These are phyloP conservation scores for Hemitrygon akajei DNA, from an alignment of 2,797 vertebrate species.

Conservation along the genomic window DNA sequence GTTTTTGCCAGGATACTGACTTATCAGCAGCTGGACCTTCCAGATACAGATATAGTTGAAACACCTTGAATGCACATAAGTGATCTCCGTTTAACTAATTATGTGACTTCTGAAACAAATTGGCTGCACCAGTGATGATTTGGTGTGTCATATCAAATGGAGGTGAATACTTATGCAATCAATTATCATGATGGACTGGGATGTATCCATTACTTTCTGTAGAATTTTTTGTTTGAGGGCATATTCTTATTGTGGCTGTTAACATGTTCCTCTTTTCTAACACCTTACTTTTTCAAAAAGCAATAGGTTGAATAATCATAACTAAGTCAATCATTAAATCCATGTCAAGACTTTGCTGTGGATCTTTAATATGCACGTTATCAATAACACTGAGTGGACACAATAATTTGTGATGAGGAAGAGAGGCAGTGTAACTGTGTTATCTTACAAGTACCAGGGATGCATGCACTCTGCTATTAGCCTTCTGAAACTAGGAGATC, in stretches of 20 bases:
- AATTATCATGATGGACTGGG: too few relatives aligned
- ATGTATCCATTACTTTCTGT: too few relatives aligned
- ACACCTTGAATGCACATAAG: too few relatives aligned
- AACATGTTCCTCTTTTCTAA: neutral
- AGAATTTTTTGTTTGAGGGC: too few relatives aligned
- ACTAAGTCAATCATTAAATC: neutral
- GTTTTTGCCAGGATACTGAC: too few relatives aligned
- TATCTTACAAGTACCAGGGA: neutral
- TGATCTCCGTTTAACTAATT: too few relatives aligned
- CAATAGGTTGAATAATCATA: neutral
- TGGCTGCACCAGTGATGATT: too few relatives aligned
- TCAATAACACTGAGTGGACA: neutral
- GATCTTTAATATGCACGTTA: neutral
- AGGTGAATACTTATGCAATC: too few relatives aligned
- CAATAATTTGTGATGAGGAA: neutral
- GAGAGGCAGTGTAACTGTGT: neutral
- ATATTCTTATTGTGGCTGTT: neutral
- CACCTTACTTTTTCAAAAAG: neutral
- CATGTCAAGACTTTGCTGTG: neutral
- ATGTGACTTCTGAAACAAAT: too few relatives aligned
- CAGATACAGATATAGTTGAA: too few relatives aligned
- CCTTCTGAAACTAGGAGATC: neutral
- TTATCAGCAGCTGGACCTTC: too few relatives aligned
- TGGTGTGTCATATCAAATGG: too few relatives aligned
- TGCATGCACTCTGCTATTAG: neutral